These are phyloP conservation scores for Notamacropus eugenii DNA, from an alignment of 2,797 vertebrate species.

Conservation along the genomic window DNA sequence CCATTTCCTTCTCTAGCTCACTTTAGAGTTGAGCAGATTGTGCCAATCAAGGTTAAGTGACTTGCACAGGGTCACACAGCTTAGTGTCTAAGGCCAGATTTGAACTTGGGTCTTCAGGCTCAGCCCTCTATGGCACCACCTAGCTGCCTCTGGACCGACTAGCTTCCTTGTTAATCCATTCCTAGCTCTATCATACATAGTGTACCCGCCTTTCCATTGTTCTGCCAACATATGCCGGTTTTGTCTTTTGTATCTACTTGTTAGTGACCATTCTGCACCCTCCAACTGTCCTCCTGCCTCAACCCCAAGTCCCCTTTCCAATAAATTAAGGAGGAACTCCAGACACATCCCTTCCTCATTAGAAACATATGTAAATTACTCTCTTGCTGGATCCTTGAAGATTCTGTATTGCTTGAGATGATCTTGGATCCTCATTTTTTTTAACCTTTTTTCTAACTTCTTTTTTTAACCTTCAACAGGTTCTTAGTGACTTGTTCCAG, in stretches of 20 bases:
- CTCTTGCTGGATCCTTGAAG: not conserved
- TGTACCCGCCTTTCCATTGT: not conserved
- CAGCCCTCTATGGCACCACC: not conserved
- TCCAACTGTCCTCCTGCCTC: not conserved
- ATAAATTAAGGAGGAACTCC: not conserved
- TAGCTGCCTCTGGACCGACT: not conserved
- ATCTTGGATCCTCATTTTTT: not conserved
- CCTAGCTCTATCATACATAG: not conserved
- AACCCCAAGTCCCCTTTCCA: not conserved
- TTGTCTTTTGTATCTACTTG: not conserved
- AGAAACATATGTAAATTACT: not conserved
- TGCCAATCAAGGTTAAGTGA: not conserved
- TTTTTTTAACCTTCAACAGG: constrained; percentile 22
- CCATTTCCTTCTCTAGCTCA: not conserved
- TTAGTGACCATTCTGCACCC: constrained; percentile 18
- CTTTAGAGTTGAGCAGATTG: not conserved
- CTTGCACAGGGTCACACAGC: not conserved
- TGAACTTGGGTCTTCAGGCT: not conserved
- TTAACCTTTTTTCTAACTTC: not conserved
- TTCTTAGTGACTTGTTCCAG: constrained; percentile 52
- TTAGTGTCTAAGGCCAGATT: not conserved
- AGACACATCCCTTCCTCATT: not conserved
- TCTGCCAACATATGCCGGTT: not conserved
- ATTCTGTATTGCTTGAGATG: constrained; percentile 30
- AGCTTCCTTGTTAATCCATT: not conserved